Conservation (phyloP, 2,888 invertebrate genomes). For the Cactoblastis cactorum region DNA sequence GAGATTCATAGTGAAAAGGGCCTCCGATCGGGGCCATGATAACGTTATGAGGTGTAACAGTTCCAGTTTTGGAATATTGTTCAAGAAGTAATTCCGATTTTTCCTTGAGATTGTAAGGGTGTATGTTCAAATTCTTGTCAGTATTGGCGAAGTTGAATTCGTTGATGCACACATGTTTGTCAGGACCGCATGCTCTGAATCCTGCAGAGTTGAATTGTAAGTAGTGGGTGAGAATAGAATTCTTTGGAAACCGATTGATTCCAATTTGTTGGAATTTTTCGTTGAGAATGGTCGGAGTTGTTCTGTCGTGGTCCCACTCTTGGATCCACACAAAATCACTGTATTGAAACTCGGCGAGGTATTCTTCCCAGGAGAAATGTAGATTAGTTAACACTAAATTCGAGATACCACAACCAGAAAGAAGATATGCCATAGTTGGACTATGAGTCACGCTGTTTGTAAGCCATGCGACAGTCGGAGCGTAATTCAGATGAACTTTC, state of each 20-base stretch:
- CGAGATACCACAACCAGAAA: slow-evolving; percentile 87
- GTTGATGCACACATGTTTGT: slow-evolving; percentile 39
- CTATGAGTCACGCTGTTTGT: slow-evolving; percentile 98
- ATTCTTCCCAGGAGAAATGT: slow-evolving; percentile 96
- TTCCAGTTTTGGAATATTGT: slow-evolving; percentile 93
- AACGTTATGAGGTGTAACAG: slow-evolving; percentile 92
- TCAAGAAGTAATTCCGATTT: slow-evolving; percentile 91
- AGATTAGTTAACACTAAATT: slow-evolving; percentile 93
- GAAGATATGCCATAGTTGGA: slow-evolving; percentile 92
- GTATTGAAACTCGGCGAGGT: slow-evolving; percentile 90
- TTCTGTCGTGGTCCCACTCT: slow-evolving; percentile 82
- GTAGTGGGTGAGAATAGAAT: slow-evolving; percentile 55
- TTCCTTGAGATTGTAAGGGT: slow-evolving; percentile 88
- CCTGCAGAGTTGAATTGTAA: slow-evolving; percentile 61
- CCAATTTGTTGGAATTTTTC: slow-evolving; percentile 50
- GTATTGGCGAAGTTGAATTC: slow-evolving; percentile 85
- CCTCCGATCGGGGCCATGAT: slow-evolving; percentile 96
- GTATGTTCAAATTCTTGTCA: slow-evolving; percentile 87
- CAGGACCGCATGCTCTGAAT: slow-evolving; percentile 60
- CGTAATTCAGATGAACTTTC: slow-evolving; percentile 86
- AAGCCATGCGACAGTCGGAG: slow-evolving; percentile 91
- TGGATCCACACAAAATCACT: slow-evolving; percentile 96
- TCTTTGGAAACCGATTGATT: slow-evolving; percentile 49
- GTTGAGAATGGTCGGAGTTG: slow-evolving; percentile 43
- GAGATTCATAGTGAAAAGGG: slow-evolving; percentile 92